Base-by-base conservation (phyloP, 2,113 vertebrate genomes). In the Corvus moneduloides region DNA sequence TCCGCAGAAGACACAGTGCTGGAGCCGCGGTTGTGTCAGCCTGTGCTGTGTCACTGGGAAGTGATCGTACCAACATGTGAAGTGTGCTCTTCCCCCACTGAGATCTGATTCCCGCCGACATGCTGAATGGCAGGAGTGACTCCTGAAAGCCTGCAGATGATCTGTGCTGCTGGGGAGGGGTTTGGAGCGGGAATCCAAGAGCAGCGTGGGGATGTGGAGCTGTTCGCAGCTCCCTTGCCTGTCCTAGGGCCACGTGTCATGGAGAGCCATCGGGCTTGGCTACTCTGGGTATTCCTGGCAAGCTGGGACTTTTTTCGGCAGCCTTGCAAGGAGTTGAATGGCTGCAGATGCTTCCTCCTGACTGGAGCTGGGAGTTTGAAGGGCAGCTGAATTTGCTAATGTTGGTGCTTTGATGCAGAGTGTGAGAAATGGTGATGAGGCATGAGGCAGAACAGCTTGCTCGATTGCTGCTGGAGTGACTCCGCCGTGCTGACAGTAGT, bases 391-490 rank as follows among this genome's bases (percentile, higher is more conserved):
- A 91, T 97, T 96, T 92, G 95, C 91, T 96, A 95, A 82, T 98
- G 93, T 93, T 96, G 56, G 16, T 97, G 96, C 98, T 98, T 98
- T 97, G 96, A 89, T 97, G 93, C 90, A 71, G 94, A 95, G 95
- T 95, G 93, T 97, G 97, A 97, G 93, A 96, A 97, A 97, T 97
- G 97, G 97, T 98, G 97, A 97, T 97, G 97, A 97, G 97, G 94
- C 98, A 97, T 97, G 97, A 98, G 98, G 97, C 95, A 95, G 97
- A 98, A 98, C 98, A 98, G 98, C 98, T 98, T 98, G 98, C 97
- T 97, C 93, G 84, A 87, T 96, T 93, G 97, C 96, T 97, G 97
- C 96, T 97, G 97, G 96, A 98, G 97, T 96, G 97, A 97, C 97
- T 98, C 93, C 68, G 94, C 91, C 91, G 93, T 78, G 88, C 96